Percentiles rank a stretch among this genome's conserved stretches.
Conservation (phyloP, 2,797 vertebrate genomes). For the Sebastes wilsoni region DNA sequence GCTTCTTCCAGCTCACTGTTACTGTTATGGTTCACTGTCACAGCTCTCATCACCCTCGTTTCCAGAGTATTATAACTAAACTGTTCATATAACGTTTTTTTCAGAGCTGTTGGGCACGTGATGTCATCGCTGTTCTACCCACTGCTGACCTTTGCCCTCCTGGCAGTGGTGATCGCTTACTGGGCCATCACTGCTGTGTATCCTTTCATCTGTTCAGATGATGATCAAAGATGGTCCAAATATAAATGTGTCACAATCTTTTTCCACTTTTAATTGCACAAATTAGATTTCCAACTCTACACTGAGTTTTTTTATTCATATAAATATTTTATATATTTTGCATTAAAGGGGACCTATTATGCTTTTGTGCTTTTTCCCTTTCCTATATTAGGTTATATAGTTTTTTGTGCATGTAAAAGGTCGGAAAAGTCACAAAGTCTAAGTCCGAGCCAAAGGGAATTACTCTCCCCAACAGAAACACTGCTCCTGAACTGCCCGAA, state of each 20-base stretch:
- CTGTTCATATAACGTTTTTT: neutral
- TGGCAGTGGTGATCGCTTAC: conserved; percentile 93
- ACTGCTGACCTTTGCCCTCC: conserved; percentile 89
- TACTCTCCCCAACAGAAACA: too few relatives aligned
- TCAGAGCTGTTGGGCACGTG: conserved; percentile 90
- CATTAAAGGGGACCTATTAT: neutral
- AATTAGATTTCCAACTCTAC: neutral
- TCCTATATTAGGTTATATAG: too few relatives aligned
- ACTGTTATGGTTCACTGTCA: neutral
- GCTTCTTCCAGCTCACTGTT: neutral
- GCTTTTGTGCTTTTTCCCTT: too few relatives aligned
- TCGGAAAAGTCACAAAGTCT: too few relatives aligned
- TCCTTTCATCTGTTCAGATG: conserved; percentile 72
- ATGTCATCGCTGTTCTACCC: conserved; percentile 94
- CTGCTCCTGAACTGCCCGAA: too few relatives aligned
- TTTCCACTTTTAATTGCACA: neutral
- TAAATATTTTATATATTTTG: neutral
- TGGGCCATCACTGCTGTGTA: conserved; percentile 97
- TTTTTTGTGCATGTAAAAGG: too few relatives aligned
- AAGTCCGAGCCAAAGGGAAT: too few relatives aligned
- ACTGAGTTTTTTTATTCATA: neutral
- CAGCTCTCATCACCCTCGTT: neutral
- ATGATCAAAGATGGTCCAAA: neutral
- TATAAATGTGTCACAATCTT: neutral
- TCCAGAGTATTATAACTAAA: neutral